phyloP scores from a whole-genome alignment of 53 echinoderm and acorn worm genomes.

The Echinarachnius parma region DNA sequence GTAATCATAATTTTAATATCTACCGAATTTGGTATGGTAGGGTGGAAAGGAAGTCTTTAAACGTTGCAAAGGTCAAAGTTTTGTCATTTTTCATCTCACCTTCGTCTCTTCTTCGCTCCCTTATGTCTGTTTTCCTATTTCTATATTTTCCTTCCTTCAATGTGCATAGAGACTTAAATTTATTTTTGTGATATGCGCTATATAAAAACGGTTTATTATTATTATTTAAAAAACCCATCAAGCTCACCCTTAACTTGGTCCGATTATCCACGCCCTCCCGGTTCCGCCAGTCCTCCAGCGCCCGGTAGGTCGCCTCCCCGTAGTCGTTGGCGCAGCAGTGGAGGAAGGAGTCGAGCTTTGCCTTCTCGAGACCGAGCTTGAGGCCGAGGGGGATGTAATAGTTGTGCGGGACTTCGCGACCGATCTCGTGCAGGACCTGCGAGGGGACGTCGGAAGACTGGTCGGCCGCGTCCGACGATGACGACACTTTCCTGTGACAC shows the following conservation, averaged over 20 bases:
- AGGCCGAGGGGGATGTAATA: constrained; percentile 35
- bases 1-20: no score
- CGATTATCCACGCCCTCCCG: constrained; percentile 2
- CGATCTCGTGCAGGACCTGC: constrained; percentile 20
- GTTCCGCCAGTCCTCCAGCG: constrained; percentile 13
- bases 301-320: constrained; percentile 11
- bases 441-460: constrained; percentile 11
- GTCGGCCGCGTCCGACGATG: constrained; percentile 7
- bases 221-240: no score
- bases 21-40: no score
- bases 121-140: no score
- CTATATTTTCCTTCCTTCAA: no score
- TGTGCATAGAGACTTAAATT: no score
- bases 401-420: constrained; percentile 30
- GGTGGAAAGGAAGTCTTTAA: no score
- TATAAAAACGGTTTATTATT: no score
- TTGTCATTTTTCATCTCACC: no score
- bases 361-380: constrained; percentile 33
- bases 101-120: no score
- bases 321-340: constrained; percentile 19
- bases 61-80: no score
- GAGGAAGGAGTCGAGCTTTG: constrained; percentile 34
- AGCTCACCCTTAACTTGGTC: background rate
- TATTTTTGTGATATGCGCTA: no score
- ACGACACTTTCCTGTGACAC: background rate